Conservation (phyloP, 1,140 invertebrate genomes). For the Apolygus lucorum region DNA sequence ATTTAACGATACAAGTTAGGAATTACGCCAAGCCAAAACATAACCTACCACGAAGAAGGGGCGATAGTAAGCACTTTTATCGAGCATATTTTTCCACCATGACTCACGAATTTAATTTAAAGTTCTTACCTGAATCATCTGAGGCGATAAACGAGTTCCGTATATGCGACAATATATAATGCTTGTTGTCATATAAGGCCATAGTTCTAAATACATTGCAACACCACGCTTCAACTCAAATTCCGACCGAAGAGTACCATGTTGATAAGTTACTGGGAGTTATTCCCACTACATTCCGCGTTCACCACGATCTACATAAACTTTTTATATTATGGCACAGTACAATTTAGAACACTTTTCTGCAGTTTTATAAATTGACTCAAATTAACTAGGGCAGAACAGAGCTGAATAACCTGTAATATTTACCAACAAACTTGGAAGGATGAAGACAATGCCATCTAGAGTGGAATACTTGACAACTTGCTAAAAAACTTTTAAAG, state of each 20-base stretch:
- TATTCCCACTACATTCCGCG: background rate
- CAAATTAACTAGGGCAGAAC: background rate
- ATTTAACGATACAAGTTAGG: too few species aligned
- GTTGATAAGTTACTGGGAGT: background rate
- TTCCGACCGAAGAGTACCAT: background rate
- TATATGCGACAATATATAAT: conserved; percentile 86
- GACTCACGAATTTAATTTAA: too few species aligned
- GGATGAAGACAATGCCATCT: background rate
- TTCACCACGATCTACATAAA: background rate
- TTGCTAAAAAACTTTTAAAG: background rate
- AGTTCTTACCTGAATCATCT: conserved; percentile 71
- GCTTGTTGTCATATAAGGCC: conserved; percentile 87
- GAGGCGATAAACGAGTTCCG: conserved; percentile 90
- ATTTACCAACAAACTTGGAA: conserved; percentile 11
- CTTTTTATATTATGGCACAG: background rate
- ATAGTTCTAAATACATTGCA: conserved; percentile 45
- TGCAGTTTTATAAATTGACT: background rate
- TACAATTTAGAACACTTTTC: background rate
- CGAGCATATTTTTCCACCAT: too few species aligned
- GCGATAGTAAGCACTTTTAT: too few species aligned
- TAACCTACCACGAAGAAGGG: conserved; percentile 1
- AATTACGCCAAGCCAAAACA: conserved; percentile 1
- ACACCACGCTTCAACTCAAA: conserved; percentile 26
- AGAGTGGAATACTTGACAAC: background rate
- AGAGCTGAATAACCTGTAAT: conserved; percentile 4